These are phyloP conservation scores for Chiridota heheva DNA, from an alignment of 35 echinoderm and acorn worm species.

Conservation along the genomic window DNA sequence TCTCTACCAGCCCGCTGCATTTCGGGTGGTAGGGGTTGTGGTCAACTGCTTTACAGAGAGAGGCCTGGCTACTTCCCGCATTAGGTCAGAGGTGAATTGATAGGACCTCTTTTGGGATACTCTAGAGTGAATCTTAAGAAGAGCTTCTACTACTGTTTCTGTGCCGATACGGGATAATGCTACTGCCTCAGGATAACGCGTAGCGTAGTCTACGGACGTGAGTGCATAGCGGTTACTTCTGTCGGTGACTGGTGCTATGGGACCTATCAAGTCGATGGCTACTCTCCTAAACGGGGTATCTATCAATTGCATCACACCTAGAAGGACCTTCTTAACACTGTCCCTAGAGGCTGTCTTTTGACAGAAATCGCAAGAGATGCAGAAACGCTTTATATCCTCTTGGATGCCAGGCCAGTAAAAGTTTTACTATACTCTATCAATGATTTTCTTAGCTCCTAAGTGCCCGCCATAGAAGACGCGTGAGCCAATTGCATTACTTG, in stretches of 20 bases:
- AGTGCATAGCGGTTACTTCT: too few relatives aligned
- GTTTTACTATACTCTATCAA: slow-evolving; percentile 34
- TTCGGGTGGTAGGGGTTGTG: slow-evolving; percentile 63
- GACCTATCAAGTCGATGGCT: slow-evolving; percentile 41
- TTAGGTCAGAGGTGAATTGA: slow-evolving; percentile 49
- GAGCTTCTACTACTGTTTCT: slow-evolving; percentile 24
- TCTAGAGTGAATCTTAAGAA: slow-evolving; percentile 26
- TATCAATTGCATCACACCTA: slow-evolving; percentile 33
- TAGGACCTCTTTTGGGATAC: slow-evolving; percentile 49
- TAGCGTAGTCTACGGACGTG: slow-evolving; percentile 47
- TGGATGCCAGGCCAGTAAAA: slow-evolving; percentile 52
- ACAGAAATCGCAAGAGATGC: slow-evolving; percentile 41
- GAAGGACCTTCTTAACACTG: slow-evolving; percentile 19
- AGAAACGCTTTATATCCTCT: slow-evolving; percentile 24
- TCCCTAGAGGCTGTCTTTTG: slow-evolving; percentile 12
- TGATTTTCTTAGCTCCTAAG: slow-evolving; percentile 51
- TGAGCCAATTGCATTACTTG: slow-evolving; percentile 33
- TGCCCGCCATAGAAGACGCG: slow-evolving; percentile 39
- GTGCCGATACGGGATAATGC: slow-evolving; percentile 46
- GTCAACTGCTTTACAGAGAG: slow-evolving; percentile 43
- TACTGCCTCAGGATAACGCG: slow-evolving; percentile 46
- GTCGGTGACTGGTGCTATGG: too few relatives aligned
- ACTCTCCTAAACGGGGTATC: slow-evolving; percentile 51
- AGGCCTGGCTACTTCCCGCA: slow-evolving; percentile 17
- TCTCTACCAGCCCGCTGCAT: slow-evolving; percentile 65